Base-by-base conservation (phyloP, 2,888 invertebrate species). In the Erebia palarica region DNA sequence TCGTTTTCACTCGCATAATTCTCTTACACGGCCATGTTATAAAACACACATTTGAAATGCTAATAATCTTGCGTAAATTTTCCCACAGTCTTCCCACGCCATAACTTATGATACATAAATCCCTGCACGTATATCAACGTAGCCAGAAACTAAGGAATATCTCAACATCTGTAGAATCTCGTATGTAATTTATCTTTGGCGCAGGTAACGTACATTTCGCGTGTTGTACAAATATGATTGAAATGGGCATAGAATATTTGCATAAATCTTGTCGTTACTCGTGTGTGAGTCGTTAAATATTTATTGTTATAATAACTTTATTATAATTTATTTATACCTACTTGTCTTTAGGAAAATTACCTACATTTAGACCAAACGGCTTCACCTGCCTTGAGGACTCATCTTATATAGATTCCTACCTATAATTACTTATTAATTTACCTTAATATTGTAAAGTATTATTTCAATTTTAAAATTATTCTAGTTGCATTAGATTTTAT, bases 91-190 rank as follows among this genome's bases (percentile, higher is more conserved):
- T 68, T 47, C 68, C 65, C 59, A 70, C 51, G 60, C 58, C 51
- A 53, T 70, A 65, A 58, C 58, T 70, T 59, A 65, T 65, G 53
- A 65, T 70, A 51, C 27, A 65, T 65, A 70, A 69, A 65, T 70
- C 70, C 70, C 70, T 21, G 44, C 16, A 65, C 65, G 70, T 65
- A 53, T 65, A 70, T 70, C 69, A 70, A 57, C 61, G 51, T 42
- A 60, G 42, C 47, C 63, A 65, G 64, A 72, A 74, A 73, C 70
- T 70, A 65, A 60, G 65, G 67, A 49, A 67, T 67, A 67, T 59
- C 67, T 67, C 59, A 49, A 59, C 58, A 67, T 67, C 59, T 49
- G 67, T 66, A 44, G 57, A 66, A 66, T 57, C 65, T 59, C 47
- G 53, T 49, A 49, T 58, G 67, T 49, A 67, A 67, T 67, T 67